A percentile compares a stretch with the other conserved stretches of the same genome.
These are phyloP conservation scores for Anas bernieri DNA, from an alignment of 2,797 vertebrate genomes.

Conservation along the genomic window DNA sequence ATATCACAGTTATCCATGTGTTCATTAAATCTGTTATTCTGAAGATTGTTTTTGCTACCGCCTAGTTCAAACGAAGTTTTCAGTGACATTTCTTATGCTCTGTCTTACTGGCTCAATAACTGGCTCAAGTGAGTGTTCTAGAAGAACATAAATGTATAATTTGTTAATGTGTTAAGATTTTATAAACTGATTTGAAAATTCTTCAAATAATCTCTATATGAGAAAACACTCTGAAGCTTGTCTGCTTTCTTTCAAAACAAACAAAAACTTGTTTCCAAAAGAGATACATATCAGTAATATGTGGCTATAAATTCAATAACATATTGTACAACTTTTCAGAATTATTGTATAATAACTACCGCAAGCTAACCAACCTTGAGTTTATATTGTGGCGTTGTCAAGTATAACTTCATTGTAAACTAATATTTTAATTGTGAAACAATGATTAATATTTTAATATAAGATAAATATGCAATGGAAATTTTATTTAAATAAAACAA, in stretches of 20 bases:
- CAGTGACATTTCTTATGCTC: background rate
- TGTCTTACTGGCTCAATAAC: background rate
- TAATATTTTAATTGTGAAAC: background rate
- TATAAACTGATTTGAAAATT: background rate
- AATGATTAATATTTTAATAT: background rate
- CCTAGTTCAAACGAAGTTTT: background rate
- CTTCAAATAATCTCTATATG: background rate
- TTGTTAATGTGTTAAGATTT: background rate
- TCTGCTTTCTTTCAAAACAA: background rate
- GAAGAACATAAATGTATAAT: too few relatives aligned
- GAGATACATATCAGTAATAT: background rate
- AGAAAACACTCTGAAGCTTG: background rate
- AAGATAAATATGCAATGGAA: background rate
- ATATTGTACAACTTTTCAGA: background rate
- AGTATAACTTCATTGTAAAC: background rate
- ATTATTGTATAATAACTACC: background rate
- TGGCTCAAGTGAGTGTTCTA: too few relatives aligned
- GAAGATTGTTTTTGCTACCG: background rate
- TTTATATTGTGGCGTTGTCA: background rate
- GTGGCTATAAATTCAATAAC: background rate
- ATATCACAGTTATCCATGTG: background rate
- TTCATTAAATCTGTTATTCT: background rate
- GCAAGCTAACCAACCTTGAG: background rate
- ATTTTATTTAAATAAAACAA: conserved; percentile 21
- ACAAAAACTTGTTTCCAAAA: background rate